These are phyloP conservation scores for Halictus ligatus DNA, from an alignment of 2,888 invertebrate species.

Conservation along the genomic window DNA sequence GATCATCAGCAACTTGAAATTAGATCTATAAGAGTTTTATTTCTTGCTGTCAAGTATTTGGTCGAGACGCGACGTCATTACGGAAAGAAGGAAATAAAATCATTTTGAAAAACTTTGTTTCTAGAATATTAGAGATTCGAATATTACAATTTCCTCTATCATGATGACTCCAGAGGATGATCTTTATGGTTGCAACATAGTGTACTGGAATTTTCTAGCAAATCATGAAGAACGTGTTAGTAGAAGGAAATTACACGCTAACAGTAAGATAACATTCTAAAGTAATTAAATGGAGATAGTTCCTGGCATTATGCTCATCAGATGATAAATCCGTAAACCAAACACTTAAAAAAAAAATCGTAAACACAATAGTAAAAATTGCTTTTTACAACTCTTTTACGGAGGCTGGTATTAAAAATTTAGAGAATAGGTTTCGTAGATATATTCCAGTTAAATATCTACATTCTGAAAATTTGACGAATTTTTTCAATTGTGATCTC, in stretches of 20 bases:
- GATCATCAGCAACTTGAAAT: slow-evolving; percentile 33
- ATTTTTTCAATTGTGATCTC: too few species aligned
- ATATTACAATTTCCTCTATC: slow-evolving; percentile 13
- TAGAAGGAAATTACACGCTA: slow-evolving; percentile 23
- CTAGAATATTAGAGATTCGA: background rate
- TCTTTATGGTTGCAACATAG: slow-evolving; percentile 55
- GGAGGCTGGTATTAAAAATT: too few species aligned
- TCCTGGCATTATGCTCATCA: background rate
- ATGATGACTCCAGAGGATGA: slow-evolving; percentile 60
- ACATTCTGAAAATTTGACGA: too few species aligned
- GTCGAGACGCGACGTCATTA: slow-evolving; percentile 17
- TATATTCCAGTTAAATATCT: too few species aligned
- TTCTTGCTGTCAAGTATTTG: slow-evolving; percentile 19
- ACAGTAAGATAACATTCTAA: slow-evolving; percentile 47
- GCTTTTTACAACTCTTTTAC: too few species aligned
- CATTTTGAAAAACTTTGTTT: background rate
- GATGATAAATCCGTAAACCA: background rate
- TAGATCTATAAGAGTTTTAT: slow-evolving; percentile 14
- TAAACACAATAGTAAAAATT: slow-evolving; percentile 8
- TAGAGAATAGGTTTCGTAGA: too few species aligned
- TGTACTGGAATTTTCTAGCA: slow-evolving; percentile 62
- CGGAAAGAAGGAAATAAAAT: slow-evolving; percentile 27
- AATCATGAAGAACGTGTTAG: slow-evolving; percentile 48
- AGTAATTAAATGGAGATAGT: background rate
- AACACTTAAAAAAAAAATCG: slow-evolving; percentile 12